Percentiles rank a stretch among this genome's conserved stretches.
phyloP scores from a whole-genome alignment of 1,140 invertebrate species.

The Sipha flava region DNA sequence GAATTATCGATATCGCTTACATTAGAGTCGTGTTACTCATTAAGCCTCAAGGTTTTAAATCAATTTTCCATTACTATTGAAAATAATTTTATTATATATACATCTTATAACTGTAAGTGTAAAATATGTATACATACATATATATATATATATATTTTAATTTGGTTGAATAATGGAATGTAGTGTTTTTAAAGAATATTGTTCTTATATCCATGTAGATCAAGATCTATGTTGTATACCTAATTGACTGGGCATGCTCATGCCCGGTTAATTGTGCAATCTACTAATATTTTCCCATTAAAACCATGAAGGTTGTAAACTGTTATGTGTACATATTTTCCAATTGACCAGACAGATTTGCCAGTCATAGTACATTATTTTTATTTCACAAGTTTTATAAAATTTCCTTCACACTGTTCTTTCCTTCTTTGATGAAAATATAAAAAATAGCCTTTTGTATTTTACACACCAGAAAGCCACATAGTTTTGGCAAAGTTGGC shows the following conservation, averaged over 20 bases:
- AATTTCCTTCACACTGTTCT: not conserved
- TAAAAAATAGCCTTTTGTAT: not conserved
- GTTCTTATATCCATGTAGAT: not conserved
- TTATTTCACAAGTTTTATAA: not conserved
- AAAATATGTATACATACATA: too few species aligned
- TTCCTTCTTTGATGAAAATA: not conserved
- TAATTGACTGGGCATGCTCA: not conserved
- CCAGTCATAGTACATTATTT: conserved; percentile 7
- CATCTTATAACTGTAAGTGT: too few species aligned
- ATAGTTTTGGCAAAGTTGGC: not conserved
- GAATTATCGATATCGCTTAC: too few species aligned
- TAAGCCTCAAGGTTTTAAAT: too few species aligned
- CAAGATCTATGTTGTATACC: not conserved
- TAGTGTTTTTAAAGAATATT: too few species aligned
- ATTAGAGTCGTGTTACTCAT: too few species aligned
- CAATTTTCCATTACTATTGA: too few species aligned
- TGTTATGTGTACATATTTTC: conserved; percentile 3
- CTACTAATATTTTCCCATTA: not conserved
- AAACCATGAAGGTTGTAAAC: conserved; percentile 11
- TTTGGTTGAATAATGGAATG: too few species aligned
- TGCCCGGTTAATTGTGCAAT: not conserved
- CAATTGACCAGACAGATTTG: not conserved
- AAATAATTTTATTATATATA: too few species aligned
- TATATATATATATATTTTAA: too few species aligned
- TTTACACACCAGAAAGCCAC: too few species aligned